Evolutionary conservation across 2,797 vertebrate genomes (phyloP), one percentile per base, ranked within the genome.

Genomic region (Morelia viridis): DNA sequence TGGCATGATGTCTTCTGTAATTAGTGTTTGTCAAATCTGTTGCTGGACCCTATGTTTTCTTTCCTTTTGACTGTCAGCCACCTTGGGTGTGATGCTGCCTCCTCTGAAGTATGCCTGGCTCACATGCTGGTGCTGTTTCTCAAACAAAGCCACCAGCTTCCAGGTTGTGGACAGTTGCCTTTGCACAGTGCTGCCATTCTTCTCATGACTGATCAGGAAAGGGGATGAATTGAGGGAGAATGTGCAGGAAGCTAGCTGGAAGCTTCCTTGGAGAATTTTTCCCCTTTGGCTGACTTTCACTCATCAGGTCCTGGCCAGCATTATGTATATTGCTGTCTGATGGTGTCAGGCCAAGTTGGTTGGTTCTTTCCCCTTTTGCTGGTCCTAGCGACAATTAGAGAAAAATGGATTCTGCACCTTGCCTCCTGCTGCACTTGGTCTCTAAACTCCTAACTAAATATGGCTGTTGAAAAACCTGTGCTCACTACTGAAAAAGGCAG

Each of bases 31-130:
- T 26, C 92, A 85, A 35, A 93, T 94, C 94, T 96, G 95, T 93
- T 96, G 93, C 91, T 92, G 93, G 95, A 96, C 95, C 94, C 92
- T 95, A 96, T 94, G 93, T 96, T 96, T 96, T 94, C 96, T 96
- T 95, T 96, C 90, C 91, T 91, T 91, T 89, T 96, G 95, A 95
- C 93, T 95, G 93, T 83, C 46, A 26, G 88, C 95, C 94, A 92
- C 93, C 94, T 94, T 93, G 89, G 94, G 95, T 96, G 83, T 91
- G 93, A 91, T 96, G 90, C 91, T 86, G 91, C 94, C 95, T 94
- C 91, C 92, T 94, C 64, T 56, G 92, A 92, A 87, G 88, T 86
- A 28, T 31, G 92, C 26, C 68, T 93, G 96, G 95, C 95, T 96
- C 96, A 94, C 64, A 94, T 89, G 92, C 93, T 93, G 92, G 93